phyloP scores from a whole-genome alignment of 2,797 vertebrate species.

The Pterois miles region DNA sequence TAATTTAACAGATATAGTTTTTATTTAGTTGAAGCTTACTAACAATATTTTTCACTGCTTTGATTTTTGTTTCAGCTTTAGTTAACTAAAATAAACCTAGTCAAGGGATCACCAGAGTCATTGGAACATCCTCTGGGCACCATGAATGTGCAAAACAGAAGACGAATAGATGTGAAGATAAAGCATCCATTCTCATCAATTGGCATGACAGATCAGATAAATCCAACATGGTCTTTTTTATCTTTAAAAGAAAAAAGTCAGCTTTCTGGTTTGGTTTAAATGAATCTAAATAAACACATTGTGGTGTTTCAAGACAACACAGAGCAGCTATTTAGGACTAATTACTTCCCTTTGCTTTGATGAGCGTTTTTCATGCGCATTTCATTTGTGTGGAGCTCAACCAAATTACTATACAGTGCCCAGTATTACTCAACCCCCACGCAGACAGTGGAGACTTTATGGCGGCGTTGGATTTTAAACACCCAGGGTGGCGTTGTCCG shows the following conservation, averaged over 20 bases:
- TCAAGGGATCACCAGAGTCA: not conserved
- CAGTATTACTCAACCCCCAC: slow-evolving; percentile 37
- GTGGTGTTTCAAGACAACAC: slow-evolving; percentile 1
- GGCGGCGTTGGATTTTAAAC: slow-evolving; percentile 68
- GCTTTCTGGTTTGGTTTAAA: slow-evolving; percentile 10
- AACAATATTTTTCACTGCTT: too few relatives aligned
- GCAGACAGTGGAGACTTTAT: slow-evolving; percentile 57
- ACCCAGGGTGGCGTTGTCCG: slow-evolving; percentile 60
- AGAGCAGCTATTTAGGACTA: slow-evolving; percentile 32
- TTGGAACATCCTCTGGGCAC: not conserved
- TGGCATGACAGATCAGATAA: not conserved
- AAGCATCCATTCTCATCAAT: not conserved
- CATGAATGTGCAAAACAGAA: not conserved
- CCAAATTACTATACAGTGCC: slow-evolving; percentile 21
- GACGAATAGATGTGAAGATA: not conserved
- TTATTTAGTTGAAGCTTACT: too few relatives aligned
- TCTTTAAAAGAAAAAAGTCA: not conserved
- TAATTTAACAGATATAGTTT: too few relatives aligned
- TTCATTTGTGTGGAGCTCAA: slow-evolving; percentile 30
- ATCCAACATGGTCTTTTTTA: not conserved
- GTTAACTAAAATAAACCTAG: not conserved
- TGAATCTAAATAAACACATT: slow-evolving; percentile 21
- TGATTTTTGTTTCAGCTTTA: too few relatives aligned
- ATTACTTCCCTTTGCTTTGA: slow-evolving; percentile 48
- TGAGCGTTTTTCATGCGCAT: slow-evolving; percentile 9